Percentiles rank a stretch among this genome's conserved stretches.
Conservation (phyloP, 2,888 invertebrate genomes). For the Helleia helle region DNA sequence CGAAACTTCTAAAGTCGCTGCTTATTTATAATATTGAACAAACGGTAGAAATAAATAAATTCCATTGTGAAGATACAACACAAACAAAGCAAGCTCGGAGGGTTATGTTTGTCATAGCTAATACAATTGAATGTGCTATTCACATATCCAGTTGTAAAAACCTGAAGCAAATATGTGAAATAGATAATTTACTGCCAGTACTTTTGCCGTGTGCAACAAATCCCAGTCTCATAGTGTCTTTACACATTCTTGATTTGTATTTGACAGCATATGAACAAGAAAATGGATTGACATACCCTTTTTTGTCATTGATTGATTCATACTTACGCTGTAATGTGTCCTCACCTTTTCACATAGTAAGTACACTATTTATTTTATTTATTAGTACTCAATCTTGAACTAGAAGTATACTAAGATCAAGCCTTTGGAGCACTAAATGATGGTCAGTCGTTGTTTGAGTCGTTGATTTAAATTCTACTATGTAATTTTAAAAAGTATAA, state of each 20-base stretch:
- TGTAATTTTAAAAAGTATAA: too few relatives aligned
- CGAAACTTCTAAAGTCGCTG: conserved; percentile 37
- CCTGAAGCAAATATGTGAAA: conserved; percentile 56
- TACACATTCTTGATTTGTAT: conserved; percentile 72
- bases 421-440: too few relatives aligned
- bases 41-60: conserved; percentile 35
- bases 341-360: conserved; percentile 80
- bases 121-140: conserved; percentile 73
- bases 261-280: conserved; percentile 62
- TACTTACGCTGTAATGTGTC: conserved; percentile 76
- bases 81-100: conserved; percentile 48
- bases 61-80: conserved; percentile 40
- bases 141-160: conserved; percentile 69
- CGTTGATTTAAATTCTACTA: too few relatives aligned
- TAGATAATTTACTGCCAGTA: conserved; percentile 49
- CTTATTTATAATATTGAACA: conserved; percentile 43
- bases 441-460: too few relatives aligned
- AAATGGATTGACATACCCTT: conserved; percentile 48
- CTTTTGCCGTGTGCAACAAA: conserved; percentile 59
- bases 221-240: conserved; percentile 55
- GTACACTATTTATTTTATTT: conserved; percentile 24
- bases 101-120: conserved; percentile 70
- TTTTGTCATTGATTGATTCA: conserved; percentile 63
- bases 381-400: not conserved
- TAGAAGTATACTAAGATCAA: not conserved